Percentiles rank a stretch among this genome's conserved stretches.
phyloP scores from a whole-genome alignment of 2,797 vertebrate genomes.

The Sphenopsis melanotis region DNA sequence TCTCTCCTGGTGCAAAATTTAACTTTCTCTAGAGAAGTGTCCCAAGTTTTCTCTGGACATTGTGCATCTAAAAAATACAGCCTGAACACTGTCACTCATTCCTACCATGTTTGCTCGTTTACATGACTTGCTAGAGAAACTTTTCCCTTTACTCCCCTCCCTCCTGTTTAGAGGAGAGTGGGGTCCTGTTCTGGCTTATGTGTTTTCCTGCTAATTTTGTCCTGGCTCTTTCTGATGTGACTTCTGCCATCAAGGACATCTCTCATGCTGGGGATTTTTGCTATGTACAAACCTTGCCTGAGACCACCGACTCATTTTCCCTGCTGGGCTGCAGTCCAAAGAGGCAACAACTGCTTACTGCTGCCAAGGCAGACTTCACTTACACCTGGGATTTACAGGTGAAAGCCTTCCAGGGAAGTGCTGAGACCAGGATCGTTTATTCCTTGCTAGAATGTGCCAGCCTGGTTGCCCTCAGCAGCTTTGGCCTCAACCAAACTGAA shows the following conservation, averaged over 20 bases:
- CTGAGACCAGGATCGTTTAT: background rate
- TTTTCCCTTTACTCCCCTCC: background rate
- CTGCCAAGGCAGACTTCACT: background rate
- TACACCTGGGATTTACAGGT: background rate
- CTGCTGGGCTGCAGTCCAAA: background rate
- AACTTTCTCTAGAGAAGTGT: background rate
- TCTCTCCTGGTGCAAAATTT: background rate
- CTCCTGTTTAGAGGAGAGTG: fast-evolving
- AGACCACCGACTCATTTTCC: background rate
- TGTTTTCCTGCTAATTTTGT: background rate
- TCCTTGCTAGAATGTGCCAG: background rate
- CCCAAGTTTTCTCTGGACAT: fast-evolving
- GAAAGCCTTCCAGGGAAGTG: background rate
- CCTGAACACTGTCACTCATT: background rate
- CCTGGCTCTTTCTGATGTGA: background rate
- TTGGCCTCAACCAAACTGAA: background rate
- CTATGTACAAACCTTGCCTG: background rate
- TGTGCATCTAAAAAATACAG: background rate
- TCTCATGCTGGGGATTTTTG: background rate
- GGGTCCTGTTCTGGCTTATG: background rate
- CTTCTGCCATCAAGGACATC: background rate
- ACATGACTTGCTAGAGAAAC: background rate
- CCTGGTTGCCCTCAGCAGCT: background rate
- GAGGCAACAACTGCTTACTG: background rate
- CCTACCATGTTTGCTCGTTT: fast-evolving